Percentiles rank a stretch among this genome's conserved stretches.
Conservation (phyloP, 2,797 vertebrate genomes). For the Cryptoprocta ferox region DNA sequence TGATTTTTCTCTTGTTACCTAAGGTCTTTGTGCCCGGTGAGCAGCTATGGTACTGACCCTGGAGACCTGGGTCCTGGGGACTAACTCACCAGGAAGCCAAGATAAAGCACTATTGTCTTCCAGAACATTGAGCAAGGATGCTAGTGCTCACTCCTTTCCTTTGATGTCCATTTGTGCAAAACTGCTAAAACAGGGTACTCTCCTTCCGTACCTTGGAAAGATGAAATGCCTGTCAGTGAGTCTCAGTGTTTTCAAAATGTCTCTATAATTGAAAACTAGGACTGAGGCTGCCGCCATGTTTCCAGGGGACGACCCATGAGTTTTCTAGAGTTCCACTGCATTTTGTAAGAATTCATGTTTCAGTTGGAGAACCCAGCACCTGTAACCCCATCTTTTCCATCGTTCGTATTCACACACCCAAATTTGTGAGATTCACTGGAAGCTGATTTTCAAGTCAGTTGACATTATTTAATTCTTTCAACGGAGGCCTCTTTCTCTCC, state of each 20-base stretch:
- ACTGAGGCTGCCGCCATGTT: not conserved
- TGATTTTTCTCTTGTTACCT: not conserved
- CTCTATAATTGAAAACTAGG: conserved; percentile 13
- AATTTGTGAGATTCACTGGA: not conserved
- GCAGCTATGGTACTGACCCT: not conserved
- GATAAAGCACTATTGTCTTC: not conserved
- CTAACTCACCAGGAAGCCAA: not conserved
- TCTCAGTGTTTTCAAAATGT: not conserved
- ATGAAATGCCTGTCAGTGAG: not conserved
- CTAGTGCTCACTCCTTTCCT: not conserved
- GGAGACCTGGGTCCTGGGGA: conserved; percentile 11
- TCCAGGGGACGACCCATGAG: not conserved
- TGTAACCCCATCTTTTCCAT: not conserved
- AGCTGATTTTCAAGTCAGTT: not conserved
- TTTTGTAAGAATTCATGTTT: not conserved
- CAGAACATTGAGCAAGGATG: not conserved
- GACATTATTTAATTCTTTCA: not conserved
- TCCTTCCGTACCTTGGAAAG: not conserved
- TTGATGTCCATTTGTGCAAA: not conserved
- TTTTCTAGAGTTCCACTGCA: not conserved
- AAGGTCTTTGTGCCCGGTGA: conserved; percentile 4
- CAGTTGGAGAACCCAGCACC: not conserved
- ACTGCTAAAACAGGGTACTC: not conserved
- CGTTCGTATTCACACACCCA: not conserved
- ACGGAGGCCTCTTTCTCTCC: not conserved